A percentile compares a stretch with the other conserved stretches of the same genome.
Evolutionary conservation across 2,113 vertebrate genomes (phyloP).

Genomic region (Columbina picui): DNA sequence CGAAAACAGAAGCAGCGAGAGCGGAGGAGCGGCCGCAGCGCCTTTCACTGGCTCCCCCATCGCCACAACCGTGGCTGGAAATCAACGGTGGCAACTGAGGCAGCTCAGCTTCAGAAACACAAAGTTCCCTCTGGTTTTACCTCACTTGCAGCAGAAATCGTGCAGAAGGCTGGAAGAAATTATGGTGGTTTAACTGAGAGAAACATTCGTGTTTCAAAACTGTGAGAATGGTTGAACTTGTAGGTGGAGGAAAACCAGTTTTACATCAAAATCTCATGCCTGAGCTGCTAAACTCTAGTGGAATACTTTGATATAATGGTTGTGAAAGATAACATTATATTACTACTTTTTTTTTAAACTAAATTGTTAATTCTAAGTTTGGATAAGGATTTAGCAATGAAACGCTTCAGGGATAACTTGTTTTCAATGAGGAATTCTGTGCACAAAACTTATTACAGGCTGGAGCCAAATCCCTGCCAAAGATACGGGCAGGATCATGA

Average conservation of each 20-base stretch:
- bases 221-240: neutral
- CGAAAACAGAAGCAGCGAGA: neutral
- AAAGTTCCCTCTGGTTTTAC: neutral
- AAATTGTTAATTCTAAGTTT: neutral
- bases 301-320: neutral
- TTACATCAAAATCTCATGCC: neutral
- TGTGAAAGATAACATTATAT: neutral
- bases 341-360: neutral
- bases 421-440: conserved; percentile 22
- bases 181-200: neutral
- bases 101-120: neutral
- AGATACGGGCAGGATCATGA: conserved; percentile 2
- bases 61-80: neutral
- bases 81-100: neutral
- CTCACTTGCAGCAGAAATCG: neutral
- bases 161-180: neutral
- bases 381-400: conserved; percentile 11
- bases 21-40: neutral
- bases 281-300: neutral
- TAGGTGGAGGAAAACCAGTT: neutral
- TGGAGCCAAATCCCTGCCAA: conserved; percentile 40
- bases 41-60: neutral
- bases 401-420: conserved; percentile 36
- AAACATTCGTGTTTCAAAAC: neutral
- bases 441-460: conserved; percentile 32